Evolutionary conservation across 2,888 invertebrate genomes (phyloP).

Genomic region (Archips xylosteana): DNA sequence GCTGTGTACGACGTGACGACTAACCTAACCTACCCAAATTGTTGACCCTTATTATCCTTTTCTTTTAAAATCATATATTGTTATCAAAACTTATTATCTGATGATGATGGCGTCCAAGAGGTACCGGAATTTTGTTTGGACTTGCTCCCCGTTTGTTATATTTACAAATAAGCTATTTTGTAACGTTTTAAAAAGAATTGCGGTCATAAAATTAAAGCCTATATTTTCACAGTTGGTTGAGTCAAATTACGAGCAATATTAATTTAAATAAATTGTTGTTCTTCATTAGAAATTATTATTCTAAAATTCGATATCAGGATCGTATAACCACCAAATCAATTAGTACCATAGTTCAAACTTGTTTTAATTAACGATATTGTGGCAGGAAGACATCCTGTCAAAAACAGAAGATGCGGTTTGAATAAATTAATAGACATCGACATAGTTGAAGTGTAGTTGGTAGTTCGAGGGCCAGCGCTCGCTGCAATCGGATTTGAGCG

Average conservation of each 20-base stretch:
- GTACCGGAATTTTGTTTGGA: too few species aligned
- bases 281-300: slow-evolving; percentile 68
- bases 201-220: too few species aligned
- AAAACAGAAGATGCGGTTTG: slow-evolving; percentile 47
- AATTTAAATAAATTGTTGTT: slow-evolving; percentile 67
- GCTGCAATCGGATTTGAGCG: slow-evolving; percentile 67
- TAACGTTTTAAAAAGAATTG: too few species aligned
- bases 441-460: slow-evolving; percentile 53
- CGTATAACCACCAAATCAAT: neutral
- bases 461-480: slow-evolving; percentile 54
- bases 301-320: slow-evolving; percentile 69
- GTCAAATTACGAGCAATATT: slow-evolving; percentile 45
- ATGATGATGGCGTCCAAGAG: too few species aligned
- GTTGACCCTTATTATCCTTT: too few species aligned
- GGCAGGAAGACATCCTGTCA: slow-evolving; percentile 33
- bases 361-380: slow-evolving; percentile 36
- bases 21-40: too few species aligned
- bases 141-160: too few species aligned
- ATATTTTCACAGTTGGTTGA: too few species aligned
- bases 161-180: too few species aligned
- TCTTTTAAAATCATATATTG: too few species aligned
- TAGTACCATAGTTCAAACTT: slow-evolving; percentile 6
- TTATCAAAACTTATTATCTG: too few species aligned
- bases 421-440: slow-evolving; percentile 58
- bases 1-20: too few species aligned